phyloP scores from a whole-genome alignment of 2,797 vertebrate genomes.

The Gymnoscopelus braueri region DNA sequence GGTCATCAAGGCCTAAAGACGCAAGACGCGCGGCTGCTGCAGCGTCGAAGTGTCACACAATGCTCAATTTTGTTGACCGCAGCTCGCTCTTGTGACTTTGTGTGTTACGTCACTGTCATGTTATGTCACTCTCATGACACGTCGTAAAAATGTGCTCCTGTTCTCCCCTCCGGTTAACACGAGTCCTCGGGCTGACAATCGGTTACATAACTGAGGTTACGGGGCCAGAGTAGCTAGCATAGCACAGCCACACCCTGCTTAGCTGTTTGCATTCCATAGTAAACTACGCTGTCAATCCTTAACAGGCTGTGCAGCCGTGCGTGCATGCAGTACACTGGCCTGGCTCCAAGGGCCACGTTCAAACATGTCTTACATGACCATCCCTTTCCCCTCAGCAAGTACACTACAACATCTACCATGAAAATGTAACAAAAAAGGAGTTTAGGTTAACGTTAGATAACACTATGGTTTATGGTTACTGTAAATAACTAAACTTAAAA shows the following conservation, averaged over 20 bases:
- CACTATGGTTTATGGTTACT: no score
- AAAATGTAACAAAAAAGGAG: no score
- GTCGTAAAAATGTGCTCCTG: slow-evolving; percentile 25
- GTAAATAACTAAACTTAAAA: no score
- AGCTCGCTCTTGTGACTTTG: slow-evolving; percentile 27
- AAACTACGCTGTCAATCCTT: slow-evolving; percentile 50
- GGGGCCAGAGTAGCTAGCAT: slow-evolving; percentile 43
- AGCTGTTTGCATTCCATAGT: slow-evolving; percentile 64
- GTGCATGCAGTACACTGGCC: slow-evolving; percentile 14
- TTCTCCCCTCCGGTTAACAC: slow-evolving; percentile 20
- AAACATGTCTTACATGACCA: slow-evolving; percentile 30
- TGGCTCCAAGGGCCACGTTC: slow-evolving; percentile 24
- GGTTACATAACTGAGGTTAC: slow-evolving; percentile 64
- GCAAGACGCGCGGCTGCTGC: not conserved
- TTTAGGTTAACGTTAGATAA: no score
- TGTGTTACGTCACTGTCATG: slow-evolving; percentile 23
- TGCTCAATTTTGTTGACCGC: not conserved
- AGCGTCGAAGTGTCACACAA: not conserved
- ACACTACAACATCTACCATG: not conserved
- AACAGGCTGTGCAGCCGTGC: slow-evolving; percentile 44
- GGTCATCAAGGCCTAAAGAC: slow-evolving; percentile 11
- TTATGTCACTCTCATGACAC: slow-evolving; percentile 26
- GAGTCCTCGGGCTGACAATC: slow-evolving; percentile 29
- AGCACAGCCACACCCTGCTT: slow-evolving; percentile 52
- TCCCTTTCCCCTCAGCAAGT: slow-evolving; percentile 5